Evolutionary conservation across 2,888 invertebrate species (phyloP).

Genomic region (Acrocera orbiculus): DNA sequence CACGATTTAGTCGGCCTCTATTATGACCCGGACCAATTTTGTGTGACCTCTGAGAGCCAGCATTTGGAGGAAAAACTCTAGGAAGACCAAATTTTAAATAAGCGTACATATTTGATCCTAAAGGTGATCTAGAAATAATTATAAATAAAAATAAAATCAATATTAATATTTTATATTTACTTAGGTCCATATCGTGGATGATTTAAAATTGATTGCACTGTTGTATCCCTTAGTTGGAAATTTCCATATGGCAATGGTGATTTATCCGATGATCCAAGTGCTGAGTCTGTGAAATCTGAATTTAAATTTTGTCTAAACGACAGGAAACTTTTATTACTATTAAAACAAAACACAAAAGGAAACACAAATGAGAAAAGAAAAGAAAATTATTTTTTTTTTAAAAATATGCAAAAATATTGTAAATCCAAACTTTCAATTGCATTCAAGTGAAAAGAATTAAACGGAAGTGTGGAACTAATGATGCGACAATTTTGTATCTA

Average conservation of each 20-base stretch:
- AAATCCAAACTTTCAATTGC: too few species aligned
- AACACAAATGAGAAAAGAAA: not conserved
- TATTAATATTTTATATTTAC: conserved; percentile 33
- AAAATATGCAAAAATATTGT: too few species aligned
- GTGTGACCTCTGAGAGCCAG: conserved; percentile 51
- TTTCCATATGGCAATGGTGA: conserved; percentile 87
- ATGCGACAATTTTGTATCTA: not conserved
- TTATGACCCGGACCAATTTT: conserved; percentile 25
- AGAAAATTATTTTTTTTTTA: too few species aligned
- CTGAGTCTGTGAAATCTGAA: conserved; percentile 89
- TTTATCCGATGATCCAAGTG: conserved; percentile 80
- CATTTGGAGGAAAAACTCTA: conserved; percentile 73
- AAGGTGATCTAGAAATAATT: conserved; percentile 43
- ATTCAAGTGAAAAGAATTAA: too few species aligned
- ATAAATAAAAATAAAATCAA: not conserved
- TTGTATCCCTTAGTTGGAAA: conserved; percentile 82
- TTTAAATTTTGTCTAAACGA: conserved; percentile 71
- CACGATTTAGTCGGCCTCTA: conserved; percentile 38
- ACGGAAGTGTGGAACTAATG: too few species aligned
- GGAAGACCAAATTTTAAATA: conserved; percentile 88
- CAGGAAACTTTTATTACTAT: too few species aligned
- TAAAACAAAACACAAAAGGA: not conserved
- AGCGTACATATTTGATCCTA: conserved; percentile 83
- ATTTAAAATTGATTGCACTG: conserved; percentile 67
- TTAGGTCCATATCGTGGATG: conserved; percentile 84